These are phyloP conservation scores for Anguilla pacifica DNA, from an alignment of 2,797 vertebrate species.

Conservation along the genomic window DNA sequence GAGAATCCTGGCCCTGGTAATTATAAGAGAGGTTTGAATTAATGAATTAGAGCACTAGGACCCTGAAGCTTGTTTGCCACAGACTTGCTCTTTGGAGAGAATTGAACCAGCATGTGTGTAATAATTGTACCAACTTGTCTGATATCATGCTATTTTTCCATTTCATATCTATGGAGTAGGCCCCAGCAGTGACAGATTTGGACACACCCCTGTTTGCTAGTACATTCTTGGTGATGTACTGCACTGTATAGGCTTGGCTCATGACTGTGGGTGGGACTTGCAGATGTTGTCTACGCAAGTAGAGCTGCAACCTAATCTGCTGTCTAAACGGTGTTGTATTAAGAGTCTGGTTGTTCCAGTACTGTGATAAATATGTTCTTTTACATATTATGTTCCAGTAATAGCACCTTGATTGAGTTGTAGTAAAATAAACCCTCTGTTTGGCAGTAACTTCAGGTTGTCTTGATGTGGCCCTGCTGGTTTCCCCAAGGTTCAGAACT, in stretches of 20 bases:
- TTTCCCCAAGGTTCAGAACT: not conserved
- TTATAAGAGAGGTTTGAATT: not conserved
- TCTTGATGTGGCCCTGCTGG: not conserved
- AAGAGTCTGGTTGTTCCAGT: not conserved
- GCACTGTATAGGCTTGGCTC: not conserved
- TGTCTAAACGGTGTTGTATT: not conserved
- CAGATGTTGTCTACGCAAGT: not conserved
- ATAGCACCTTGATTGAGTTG: not conserved
- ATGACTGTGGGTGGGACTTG: not conserved
- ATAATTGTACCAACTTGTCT: conserved; percentile 21
- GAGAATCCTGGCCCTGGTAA: not conserved
- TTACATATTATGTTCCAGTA: not conserved
- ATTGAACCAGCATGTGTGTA: not conserved
- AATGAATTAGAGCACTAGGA: not conserved
- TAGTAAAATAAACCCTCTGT: not conserved
- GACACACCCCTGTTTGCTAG: not conserved
- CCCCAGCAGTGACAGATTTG: not conserved
- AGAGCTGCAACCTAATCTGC: not conserved
- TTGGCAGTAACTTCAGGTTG: not conserved
- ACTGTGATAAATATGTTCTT: not conserved
- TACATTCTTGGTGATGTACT: not conserved
- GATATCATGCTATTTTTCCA: not conserved
- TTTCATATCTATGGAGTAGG: not conserved
- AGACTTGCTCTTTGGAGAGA: not conserved
- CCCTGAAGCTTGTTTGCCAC: not conserved